These are phyloP conservation scores for Stenodema calcarata DNA, from an alignment of 2,888 invertebrate genomes.

Conservation along the genomic window DNA sequence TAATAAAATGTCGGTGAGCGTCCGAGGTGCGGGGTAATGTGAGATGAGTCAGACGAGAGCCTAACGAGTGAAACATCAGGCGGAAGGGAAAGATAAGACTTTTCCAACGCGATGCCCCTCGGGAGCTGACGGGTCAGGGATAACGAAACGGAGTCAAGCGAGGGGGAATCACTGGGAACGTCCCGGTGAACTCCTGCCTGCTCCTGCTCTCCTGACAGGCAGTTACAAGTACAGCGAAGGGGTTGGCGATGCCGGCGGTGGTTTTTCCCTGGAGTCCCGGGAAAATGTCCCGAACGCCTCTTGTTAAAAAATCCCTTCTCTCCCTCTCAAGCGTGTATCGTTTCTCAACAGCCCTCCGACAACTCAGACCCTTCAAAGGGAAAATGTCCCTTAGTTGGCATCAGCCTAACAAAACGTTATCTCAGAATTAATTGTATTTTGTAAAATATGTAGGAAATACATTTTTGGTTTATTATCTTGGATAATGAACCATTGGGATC, in stretches of 20 bases:
- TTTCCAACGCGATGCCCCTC: background rate
- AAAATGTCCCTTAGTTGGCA: too few species aligned
- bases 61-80: background rate
- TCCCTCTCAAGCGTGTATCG: too few species aligned
- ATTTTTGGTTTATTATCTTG: too few species aligned
- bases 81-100: background rate
- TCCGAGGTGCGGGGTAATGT: background rate
- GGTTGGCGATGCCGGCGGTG: conserved; percentile 6
- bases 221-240: conserved; percentile 18
- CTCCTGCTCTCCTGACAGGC: conserved; percentile 1
- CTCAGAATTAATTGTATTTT: too few species aligned
- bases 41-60: background rate
- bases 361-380: too few species aligned
- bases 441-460: too few species aligned
- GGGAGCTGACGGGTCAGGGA: background rate
- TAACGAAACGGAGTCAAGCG: too few species aligned
- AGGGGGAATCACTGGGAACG: background rate
- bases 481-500: too few species aligned
- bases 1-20: too few species aligned
- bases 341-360: too few species aligned
- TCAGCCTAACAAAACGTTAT: too few species aligned
- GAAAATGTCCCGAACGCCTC: too few species aligned
- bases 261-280: background rate
- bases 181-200: background rate
- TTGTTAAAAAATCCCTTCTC: background rate